Percentiles rank a stretch among this genome's conserved stretches.
Conservation (phyloP, 2,113 vertebrate genomes). For the Calidris pygmaea region DNA sequence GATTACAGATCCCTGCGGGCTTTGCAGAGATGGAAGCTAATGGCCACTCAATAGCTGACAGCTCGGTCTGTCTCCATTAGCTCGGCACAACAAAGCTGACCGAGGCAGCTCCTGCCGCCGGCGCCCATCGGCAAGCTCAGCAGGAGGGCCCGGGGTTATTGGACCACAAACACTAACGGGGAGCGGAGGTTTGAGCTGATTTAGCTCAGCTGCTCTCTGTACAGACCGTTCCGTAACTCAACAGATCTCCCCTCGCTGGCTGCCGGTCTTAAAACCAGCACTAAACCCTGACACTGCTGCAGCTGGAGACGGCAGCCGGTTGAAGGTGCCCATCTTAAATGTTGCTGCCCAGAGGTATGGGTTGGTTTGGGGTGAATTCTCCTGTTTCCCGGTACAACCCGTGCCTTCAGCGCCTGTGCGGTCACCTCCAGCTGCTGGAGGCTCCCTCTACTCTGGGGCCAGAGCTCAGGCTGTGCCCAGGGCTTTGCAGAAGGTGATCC, state of each 20-base stretch:
- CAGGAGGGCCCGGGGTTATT: neutral
- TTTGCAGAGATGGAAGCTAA: neutral
- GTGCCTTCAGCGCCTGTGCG: neutral
- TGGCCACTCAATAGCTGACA: neutral
- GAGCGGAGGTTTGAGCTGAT: neutral
- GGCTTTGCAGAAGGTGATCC: neutral
- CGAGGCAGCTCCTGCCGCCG: neutral
- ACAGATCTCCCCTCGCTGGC: neutral
- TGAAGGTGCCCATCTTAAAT: neutral
- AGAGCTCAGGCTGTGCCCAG: neutral
- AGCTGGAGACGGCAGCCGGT: neutral
- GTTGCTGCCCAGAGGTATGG: neutral
- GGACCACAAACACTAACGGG: neutral
- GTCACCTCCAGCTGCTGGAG: neutral
- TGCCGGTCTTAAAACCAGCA: neutral
- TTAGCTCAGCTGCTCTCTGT: neutral
- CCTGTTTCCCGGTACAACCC: neutral
- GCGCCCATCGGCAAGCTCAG: neutral
- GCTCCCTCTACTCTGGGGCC: neutral
- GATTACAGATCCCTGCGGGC: neutral
- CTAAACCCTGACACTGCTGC: neutral
- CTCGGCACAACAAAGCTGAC: neutral
- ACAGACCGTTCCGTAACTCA: neutral
- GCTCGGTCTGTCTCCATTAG: neutral
- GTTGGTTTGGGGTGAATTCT: neutral